These are phyloP conservation scores for Agelaius tricolor DNA, from an alignment of 2,113 vertebrate genomes.

Conservation along the genomic window DNA sequence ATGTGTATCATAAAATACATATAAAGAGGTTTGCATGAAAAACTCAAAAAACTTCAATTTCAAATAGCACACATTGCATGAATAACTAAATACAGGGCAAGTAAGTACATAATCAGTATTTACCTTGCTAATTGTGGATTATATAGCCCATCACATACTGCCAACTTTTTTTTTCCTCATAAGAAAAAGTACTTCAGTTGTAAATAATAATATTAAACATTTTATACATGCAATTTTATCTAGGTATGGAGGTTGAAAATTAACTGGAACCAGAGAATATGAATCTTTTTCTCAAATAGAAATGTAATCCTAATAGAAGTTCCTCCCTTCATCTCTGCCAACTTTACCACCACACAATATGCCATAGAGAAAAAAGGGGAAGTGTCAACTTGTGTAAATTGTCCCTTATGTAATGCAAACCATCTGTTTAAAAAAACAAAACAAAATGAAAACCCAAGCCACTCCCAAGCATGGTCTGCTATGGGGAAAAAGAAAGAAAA, in stretches of 20 bases:
- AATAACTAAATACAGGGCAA: background rate
- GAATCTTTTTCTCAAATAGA: slow-evolving; percentile 3
- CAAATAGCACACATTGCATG: background rate
- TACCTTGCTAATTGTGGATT: background rate
- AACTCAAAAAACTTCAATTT: background rate
- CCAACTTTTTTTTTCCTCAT: background rate
- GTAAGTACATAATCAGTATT: background rate
- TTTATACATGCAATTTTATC: background rate
- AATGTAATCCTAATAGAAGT: slow-evolving; percentile 48
- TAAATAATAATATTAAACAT: background rate
- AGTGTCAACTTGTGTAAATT: slow-evolving; percentile 69
- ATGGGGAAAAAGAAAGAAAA: slow-evolving; percentile 30
- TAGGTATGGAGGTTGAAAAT: slow-evolving; percentile 13
- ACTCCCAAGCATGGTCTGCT: slow-evolving; percentile 35
- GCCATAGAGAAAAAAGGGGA: slow-evolving; percentile 64
- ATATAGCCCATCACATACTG: background rate
- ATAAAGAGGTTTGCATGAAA: background rate
- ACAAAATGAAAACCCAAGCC: slow-evolving; percentile 55
- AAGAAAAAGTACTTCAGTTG: background rate
- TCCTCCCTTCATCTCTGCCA: slow-evolving; percentile 51
- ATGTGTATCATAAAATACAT: background rate
- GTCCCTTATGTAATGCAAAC: slow-evolving; percentile 67
- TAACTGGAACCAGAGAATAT: background rate
- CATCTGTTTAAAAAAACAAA: slow-evolving; percentile 65
- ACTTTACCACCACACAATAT: slow-evolving; percentile 64